Percentiles rank a stretch among this genome's conserved stretches.
phyloP scores from a whole-genome alignment of 2,113 vertebrate genomes.

The Polyodon spathula region DNA sequence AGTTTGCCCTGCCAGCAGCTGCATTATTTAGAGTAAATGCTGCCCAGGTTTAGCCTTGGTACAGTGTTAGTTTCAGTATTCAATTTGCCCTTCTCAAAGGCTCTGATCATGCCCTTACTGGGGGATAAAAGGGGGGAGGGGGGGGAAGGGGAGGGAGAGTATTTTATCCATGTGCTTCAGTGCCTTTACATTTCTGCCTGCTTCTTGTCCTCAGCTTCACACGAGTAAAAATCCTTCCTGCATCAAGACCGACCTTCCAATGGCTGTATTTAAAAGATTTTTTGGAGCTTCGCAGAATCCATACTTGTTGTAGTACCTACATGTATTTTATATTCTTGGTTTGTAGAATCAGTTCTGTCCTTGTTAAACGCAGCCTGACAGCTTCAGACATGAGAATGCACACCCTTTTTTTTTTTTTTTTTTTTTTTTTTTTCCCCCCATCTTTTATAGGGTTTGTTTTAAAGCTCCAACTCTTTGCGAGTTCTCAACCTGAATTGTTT shows the following conservation, averaged over 20 bases:
- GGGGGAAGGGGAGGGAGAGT: no score
- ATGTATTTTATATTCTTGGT: slow-evolving; percentile 25
- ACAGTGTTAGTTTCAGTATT: no score
- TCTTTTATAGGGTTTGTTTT: not conserved
- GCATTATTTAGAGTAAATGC: no score
- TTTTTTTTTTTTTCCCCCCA: slow-evolving; percentile 1
- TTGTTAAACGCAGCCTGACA: slow-evolving; percentile 40
- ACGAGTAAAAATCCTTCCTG: slow-evolving; percentile 83
- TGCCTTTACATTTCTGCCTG: slow-evolving; percentile 75
- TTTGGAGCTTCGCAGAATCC: slow-evolving; percentile 25
- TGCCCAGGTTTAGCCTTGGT: no score
- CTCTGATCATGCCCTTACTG: no score
- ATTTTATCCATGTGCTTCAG: slow-evolving; percentile 62
- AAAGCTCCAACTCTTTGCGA: slow-evolving; percentile 2
- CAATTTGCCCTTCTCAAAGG: no score
- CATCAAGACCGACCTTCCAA: slow-evolving; percentile 83
- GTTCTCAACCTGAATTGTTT: no score
- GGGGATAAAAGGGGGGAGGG: no score
- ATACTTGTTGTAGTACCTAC: slow-evolving; percentile 24
- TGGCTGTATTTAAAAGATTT: slow-evolving; percentile 55
- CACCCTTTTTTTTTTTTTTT: slow-evolving; percentile 14
- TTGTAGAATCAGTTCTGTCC: slow-evolving; percentile 29
- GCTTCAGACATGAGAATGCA: slow-evolving; percentile 34
- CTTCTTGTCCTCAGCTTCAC: slow-evolving; percentile 89
- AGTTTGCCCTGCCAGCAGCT: no score